Evolutionary conservation across 2,888 invertebrate species (phyloP).

Genomic region (Drosophila demipolita): DNA sequence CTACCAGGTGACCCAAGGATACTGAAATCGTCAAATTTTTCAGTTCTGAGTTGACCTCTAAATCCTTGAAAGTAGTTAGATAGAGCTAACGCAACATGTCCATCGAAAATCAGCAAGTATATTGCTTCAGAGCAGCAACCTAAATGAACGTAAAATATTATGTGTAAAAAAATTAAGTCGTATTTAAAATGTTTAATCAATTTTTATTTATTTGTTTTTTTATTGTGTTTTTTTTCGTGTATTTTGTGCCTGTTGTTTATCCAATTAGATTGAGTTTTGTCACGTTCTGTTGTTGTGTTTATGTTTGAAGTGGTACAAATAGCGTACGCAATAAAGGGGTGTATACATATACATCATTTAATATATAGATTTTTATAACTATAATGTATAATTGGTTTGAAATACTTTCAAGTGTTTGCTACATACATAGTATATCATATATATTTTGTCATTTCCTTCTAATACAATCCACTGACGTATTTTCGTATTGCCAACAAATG

Average conservation of each 20-base stretch:
- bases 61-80: not conserved
- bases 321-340: conserved; percentile 60
- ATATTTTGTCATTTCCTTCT: conserved; percentile 41
- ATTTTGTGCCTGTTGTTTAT: conserved; percentile 53
- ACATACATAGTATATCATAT: conserved; percentile 41
- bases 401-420: conserved; percentile 70
- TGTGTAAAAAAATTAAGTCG: not conserved
- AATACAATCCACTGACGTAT: conserved; percentile 19
- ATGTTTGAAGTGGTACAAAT: conserved; percentile 60
- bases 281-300: conserved; percentile 54
- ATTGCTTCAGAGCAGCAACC: not conserved
- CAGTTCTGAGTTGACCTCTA: not conserved
- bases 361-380: conserved; percentile 58
- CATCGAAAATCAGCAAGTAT: not conserved
- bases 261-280: conserved; percentile 75
- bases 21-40: not conserved
- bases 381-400: conserved; percentile 68
- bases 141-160: not conserved
- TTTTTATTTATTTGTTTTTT: conserved; percentile 61
- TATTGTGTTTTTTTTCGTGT: conserved; percentile 37
- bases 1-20: not conserved
- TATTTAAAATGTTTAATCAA: conserved; percentile 40
- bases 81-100: not conserved
- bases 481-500: conserved; percentile 21
- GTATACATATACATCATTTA: conserved; percentile 61